These are phyloP conservation scores for Serranus cabrilla DNA, from an alignment of 2,797 vertebrate genomes.

Conservation along the genomic window DNA sequence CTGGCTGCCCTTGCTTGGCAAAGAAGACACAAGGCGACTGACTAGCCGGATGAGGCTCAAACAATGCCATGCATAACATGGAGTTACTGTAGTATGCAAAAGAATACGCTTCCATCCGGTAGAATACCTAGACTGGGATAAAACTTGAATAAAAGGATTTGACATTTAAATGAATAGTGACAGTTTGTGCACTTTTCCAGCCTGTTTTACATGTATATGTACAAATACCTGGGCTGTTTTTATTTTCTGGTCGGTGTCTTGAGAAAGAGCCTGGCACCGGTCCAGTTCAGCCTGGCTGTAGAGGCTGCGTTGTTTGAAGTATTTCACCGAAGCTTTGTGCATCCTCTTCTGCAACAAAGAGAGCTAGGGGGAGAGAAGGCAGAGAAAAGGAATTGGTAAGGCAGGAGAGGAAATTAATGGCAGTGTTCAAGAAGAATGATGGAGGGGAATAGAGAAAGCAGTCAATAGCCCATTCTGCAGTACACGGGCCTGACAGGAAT, in stretches of 20 bases:
- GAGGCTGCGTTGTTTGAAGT: constrained; percentile 89
- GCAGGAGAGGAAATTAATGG: constrained; percentile 99
- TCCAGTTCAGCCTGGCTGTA: constrained; percentile 92
- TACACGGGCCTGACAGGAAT: constrained; percentile 99
- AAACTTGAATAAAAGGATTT: constrained; percentile 71
- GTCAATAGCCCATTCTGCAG: constrained; percentile 99
- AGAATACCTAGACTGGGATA: constrained; percentile 64
- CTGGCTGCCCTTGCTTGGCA: constrained; percentile 74
- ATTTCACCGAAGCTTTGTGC: constrained; percentile 87
- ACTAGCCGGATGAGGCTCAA: constrained; percentile 71
- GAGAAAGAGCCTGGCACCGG: constrained; percentile 92
- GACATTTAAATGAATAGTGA: constrained; percentile 75
- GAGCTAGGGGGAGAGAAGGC: constrained; percentile 88
- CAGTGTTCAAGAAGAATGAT: constrained; percentile 99
- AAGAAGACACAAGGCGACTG: constrained; percentile 69
- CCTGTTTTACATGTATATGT: constrained; percentile 73
- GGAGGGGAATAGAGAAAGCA: constrained; percentile 99
- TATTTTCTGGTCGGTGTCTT: constrained; percentile 95
- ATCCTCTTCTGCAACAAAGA: constrained; percentile 92
- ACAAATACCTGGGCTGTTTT: constrained; percentile 97
- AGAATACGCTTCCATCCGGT: constrained; percentile 63
- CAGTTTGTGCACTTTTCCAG: constrained; percentile 85
- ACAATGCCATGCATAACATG: constrained; percentile 72
- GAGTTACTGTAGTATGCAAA: constrained; percentile 72
- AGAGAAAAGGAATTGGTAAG: constrained; percentile 94